Conservation (phyloP, 2,797 vertebrate species). For the Phoebastria nigripes region DNA sequence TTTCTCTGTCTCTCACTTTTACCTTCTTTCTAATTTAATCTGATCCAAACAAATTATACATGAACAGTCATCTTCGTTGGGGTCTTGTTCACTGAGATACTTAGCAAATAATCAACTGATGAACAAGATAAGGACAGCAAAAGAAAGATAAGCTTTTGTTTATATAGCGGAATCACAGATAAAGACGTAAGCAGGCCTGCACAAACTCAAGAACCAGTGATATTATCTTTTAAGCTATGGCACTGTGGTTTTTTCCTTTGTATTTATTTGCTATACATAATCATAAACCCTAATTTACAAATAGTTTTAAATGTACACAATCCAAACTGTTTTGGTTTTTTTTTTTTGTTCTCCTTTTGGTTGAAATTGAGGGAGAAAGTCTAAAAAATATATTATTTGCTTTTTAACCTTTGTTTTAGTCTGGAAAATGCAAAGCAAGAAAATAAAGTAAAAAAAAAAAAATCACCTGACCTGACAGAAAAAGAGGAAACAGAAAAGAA, state of each 20-base stretch:
- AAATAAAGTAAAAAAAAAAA: not conserved
- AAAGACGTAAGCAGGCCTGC: conserved; percentile 43
- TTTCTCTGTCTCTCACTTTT: conserved; percentile 50
- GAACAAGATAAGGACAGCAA: conserved; percentile 62
- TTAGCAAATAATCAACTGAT: conserved; percentile 53
- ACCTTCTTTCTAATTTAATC: conserved; percentile 59
- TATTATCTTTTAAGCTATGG: conserved; percentile 42
- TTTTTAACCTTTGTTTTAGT: not conserved
- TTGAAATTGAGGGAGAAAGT: not conserved
- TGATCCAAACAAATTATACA: conserved; percentile 63
- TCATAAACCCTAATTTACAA: not conserved
- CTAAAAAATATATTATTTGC: not conserved
- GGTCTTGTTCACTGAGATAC: conserved; percentile 48
- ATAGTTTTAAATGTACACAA: not conserved
- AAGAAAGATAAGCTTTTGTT: conserved; percentile 64
- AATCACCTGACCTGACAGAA: not conserved
- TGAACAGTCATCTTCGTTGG: conserved; percentile 26
- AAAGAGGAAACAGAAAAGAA: not conserved
- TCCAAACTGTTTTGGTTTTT: not conserved
- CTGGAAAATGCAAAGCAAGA: not conserved
- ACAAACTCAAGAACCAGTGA: conserved; percentile 34
- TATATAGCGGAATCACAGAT: conserved; percentile 36
- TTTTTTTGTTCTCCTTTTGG: not conserved
- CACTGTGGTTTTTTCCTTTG: not conserved
- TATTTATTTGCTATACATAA: not conserved